Evolutionary conservation across 2,888 invertebrate species (phyloP).

Genomic region (Trilocha varians): DNA sequence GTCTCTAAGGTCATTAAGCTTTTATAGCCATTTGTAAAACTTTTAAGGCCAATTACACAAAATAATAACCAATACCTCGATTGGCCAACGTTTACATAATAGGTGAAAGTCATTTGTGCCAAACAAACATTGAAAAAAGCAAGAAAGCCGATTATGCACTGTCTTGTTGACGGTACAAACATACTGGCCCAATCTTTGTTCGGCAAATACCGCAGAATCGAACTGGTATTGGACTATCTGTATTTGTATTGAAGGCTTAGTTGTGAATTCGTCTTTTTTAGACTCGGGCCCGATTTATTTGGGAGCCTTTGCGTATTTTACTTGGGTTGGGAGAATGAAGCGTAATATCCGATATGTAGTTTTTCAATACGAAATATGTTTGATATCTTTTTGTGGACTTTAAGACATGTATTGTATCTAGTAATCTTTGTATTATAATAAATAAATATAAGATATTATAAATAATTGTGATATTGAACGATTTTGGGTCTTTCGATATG

Average conservation of each 20-base stretch:
- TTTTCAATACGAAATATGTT: too few relatives aligned
- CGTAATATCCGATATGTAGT: background rate
- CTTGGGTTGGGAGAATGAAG: background rate
- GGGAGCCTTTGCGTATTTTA: background rate
- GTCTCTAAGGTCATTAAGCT: too few relatives aligned
- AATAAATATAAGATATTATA: too few relatives aligned
- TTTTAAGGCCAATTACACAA: background rate
- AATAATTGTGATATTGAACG: too few relatives aligned
- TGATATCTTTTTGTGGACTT: too few relatives aligned
- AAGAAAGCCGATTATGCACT: slow-evolving; percentile 54
- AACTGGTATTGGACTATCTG: background rate
- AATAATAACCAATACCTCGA: background rate
- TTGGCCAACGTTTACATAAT: slow-evolving; percentile 14
- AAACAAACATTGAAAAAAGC: slow-evolving; percentile 30
- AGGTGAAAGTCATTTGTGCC: slow-evolving; percentile 31
- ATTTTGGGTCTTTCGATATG: too few relatives aligned
- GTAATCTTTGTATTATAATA: too few relatives aligned
- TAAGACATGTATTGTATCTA: too few relatives aligned
- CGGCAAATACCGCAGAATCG: slow-evolving; percentile 29
- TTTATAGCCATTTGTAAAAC: background rate
- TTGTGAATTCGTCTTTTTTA: background rate
- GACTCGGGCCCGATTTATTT: background rate
- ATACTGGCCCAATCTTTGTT: slow-evolving; percentile 42
- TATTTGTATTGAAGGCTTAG: background rate
- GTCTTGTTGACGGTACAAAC: slow-evolving; percentile 51